A percentile compares a stretch with the other conserved stretches of the same genome.
Evolutionary conservation across 2,797 vertebrate species (phyloP).

Genomic region (Clarias laeviceps): DNA sequence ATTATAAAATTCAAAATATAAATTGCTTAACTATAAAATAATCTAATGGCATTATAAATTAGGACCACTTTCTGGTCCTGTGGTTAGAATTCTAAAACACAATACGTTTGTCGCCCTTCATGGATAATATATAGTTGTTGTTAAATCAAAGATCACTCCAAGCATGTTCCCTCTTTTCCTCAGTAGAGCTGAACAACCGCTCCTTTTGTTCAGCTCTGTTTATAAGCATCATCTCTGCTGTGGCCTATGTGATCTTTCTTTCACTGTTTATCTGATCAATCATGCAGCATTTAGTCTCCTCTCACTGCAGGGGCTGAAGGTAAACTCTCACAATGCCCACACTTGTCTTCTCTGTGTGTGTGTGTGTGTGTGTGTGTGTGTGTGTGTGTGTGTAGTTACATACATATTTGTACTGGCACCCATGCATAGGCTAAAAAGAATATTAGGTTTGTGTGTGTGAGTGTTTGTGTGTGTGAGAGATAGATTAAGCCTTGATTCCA

Average conservation of each 20-base stretch:
- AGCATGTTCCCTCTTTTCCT: neutral
- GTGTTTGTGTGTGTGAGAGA: neutral
- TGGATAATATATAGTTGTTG: neutral
- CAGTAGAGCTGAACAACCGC: neutral
- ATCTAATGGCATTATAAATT: neutral
- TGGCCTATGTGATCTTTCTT: conserved; percentile 18
- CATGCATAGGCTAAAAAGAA: conserved; percentile 13
- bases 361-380: conserved; percentile 37
- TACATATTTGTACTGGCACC: conserved; percentile 46
- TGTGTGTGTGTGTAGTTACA: conserved; percentile 8
- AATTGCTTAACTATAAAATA: neutral
- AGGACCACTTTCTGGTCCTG: neutral
- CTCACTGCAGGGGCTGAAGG: conserved; percentile 48
- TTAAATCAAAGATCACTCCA: neutral
- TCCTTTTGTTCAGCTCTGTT: conserved; percentile 23
- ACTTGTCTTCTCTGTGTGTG: conserved; percentile 36
- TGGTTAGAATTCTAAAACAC: neutral
- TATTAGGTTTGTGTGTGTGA: neutral
- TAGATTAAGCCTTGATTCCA: neutral
- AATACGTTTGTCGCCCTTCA: neutral
- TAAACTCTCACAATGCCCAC: conserved; percentile 63
- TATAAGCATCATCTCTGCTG: conserved; percentile 24
- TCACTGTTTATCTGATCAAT: conserved; percentile 41
- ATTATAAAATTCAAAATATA: neutral
- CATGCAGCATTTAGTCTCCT: conserved; percentile 57